Percentiles rank a stretch among this genome's conserved stretches.
Evolutionary conservation across 2,888 invertebrate species (phyloP).

Genomic region (Drosophila differens): DNA sequence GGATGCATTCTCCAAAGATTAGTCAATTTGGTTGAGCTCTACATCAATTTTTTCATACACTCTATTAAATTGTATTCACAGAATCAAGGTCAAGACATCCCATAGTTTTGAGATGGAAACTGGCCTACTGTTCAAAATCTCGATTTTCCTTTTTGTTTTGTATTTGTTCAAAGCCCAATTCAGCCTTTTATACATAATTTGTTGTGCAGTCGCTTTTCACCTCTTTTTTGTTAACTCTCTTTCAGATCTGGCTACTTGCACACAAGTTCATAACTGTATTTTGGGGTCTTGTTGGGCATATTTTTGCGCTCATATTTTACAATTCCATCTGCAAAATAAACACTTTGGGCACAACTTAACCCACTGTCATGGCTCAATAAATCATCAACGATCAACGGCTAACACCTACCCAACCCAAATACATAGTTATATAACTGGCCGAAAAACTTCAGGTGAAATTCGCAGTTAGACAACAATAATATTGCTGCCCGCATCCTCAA

Average conservation of each 20-base stretch:
- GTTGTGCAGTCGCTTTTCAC: background rate
- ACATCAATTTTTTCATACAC: background rate
- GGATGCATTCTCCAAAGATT: constrained; percentile 1
- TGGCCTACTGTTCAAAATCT: background rate
- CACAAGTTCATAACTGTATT: constrained; percentile 10
- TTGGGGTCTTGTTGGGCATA: constrained; percentile 20
- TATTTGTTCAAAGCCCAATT: background rate
- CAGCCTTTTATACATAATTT: background rate
- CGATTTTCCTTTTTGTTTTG: background rate
- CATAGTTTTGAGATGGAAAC: background rate
- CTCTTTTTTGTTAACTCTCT: background rate
- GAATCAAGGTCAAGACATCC: background rate
- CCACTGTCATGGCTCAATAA: constrained; percentile 79
- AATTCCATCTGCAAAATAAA: constrained; percentile 65
- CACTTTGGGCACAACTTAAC: constrained; percentile 68
- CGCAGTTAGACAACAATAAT: constrained; percentile 44
- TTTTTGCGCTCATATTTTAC: constrained; percentile 34
- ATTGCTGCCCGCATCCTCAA: constrained; percentile 73
- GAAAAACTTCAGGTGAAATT: constrained; percentile 76
- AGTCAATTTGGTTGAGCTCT: background rate
- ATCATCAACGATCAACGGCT: constrained; percentile 70
- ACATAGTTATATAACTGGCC: constrained; percentile 54
- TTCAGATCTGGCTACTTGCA: background rate
- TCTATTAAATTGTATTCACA: background rate
- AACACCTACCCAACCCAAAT: constrained; percentile 79